Evolutionary conservation across 1,140 invertebrate genomes (phyloP), one percentile per base, ranked within the genome.

Genomic region (Drosophila varians): DNA sequence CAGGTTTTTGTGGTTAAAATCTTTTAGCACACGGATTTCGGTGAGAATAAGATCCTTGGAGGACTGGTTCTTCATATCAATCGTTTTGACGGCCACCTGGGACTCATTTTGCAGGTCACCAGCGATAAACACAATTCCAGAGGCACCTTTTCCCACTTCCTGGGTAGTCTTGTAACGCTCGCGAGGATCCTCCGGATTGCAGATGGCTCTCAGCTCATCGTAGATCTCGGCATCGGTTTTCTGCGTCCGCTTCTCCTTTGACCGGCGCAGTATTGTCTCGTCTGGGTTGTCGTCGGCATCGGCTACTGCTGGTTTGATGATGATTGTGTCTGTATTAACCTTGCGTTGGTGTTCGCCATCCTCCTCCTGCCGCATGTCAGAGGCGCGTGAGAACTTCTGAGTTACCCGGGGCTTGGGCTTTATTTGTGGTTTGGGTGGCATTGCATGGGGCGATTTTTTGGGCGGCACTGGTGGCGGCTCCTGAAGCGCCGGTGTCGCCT

Each of bases 21-120:
- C 96, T 91, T 97, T 96, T 91, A 98, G 94, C 1, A 99, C 97
- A 80, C 97, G 94, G 65, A 99, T 98, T 93, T 99, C 98, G 57
- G 97, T 99, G 62, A 99, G 93, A 90, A 99, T 98, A 61, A 99
- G 93, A 91, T 98, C 97, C 92, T 99, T 99, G 89, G 97, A 97
- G 34, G 96, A 96, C 90, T 99, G 98, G 91, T 98, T 97, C 5
- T 95, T 94, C 77, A 99, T 93, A 92, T 99, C 98, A 92, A 99
- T 99, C 78, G 98, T 97, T 92, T 99, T 99, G 53, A 99, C 96
- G 4, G 98, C 98, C 5, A 99, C 97, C 92, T 95, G 95, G 8
- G 95, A 92, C 43, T 95, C 94, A 19, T 95, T 95, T 26, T 94
- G 93, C 36, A 94, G 93, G 91, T 98, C 97, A 28, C 94, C 94